These are phyloP conservation scores for Epistrophe eligans DNA, from an alignment of 2,888 invertebrate genomes.

Conservation along the genomic window DNA sequence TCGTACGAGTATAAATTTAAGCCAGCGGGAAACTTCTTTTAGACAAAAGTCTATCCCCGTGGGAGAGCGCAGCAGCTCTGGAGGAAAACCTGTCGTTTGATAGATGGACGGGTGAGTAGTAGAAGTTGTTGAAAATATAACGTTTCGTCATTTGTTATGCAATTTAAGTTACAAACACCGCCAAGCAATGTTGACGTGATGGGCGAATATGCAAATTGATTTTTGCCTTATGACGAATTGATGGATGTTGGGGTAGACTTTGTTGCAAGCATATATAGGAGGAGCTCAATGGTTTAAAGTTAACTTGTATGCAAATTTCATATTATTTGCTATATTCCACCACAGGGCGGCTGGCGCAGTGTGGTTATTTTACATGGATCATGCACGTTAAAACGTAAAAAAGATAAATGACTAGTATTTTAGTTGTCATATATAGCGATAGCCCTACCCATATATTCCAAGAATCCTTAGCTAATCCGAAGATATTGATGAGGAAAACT, in stretches of 20 bases:
- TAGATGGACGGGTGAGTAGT: constrained; percentile 42
- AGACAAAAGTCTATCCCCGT: constrained; percentile 42
- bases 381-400: neutral
- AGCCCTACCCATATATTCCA: neutral
- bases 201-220: constrained; percentile 64
- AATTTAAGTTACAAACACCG: constrained; percentile 46
- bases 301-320: constrained; percentile 25
- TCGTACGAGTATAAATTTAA: neutral
- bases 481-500: neutral
- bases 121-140: constrained; percentile 39
- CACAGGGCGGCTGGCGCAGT: constrained; percentile 2
- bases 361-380: neutral
- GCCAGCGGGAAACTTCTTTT: constrained; percentile 23
- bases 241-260: constrained; percentile 44
- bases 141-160: constrained; percentile 66
- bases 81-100: constrained; percentile 49
- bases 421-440: neutral
- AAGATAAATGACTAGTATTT: constrained; percentile 24
- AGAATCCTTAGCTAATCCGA: neutral
- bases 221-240: constrained; percentile 48
- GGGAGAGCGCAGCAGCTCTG: constrained; percentile 23
- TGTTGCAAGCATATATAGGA: neutral
- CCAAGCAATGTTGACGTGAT: neutral
- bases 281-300: neutral
- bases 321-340: constrained; percentile 13